phyloP scores from a whole-genome alignment of 2,113 vertebrate genomes.

The Cololabis saira region DNA sequence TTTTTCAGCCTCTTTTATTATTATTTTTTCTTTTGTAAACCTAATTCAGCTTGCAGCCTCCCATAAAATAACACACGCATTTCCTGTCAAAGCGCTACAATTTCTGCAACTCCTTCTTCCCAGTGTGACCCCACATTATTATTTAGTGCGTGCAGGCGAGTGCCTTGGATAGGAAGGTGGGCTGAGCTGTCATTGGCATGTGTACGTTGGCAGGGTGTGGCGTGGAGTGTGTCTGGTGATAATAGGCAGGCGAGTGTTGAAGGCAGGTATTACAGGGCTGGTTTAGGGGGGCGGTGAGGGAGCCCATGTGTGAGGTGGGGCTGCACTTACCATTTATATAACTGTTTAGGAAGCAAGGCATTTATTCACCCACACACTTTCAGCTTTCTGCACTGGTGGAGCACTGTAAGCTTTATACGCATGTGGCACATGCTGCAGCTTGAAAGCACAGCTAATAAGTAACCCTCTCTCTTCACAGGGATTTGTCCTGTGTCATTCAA shows the following conservation, averaged over 20 bases:
- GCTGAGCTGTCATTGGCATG: constrained; percentile 47
- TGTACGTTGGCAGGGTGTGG: constrained; percentile 76
- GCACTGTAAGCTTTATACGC: constrained; percentile 47
- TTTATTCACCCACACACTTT: constrained; percentile 64
- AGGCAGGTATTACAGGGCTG: constrained; percentile 76
- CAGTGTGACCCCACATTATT: constrained; percentile 76
- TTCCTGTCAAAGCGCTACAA: constrained; percentile 64
- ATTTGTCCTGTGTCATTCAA: constrained; percentile 98
- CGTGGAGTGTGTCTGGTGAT: constrained; percentile 65
- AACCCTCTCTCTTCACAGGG: constrained; percentile 81
- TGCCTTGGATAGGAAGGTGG: constrained; percentile 61
- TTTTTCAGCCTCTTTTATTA: constrained; percentile 41
- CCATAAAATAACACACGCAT: constrained; percentile 76
- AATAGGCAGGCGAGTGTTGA: constrained; percentile 70
- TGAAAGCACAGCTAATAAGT: constrained; percentile 34
- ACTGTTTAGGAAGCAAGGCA: constrained; percentile 58
- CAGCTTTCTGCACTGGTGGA: constrained; percentile 47
- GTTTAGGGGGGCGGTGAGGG: constrained; percentile 48
- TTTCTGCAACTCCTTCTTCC: constrained; percentile 70
- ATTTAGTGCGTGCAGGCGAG: constrained; percentile 67
- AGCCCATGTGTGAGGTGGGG: constrained; percentile 73
- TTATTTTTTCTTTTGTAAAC: constrained; percentile 31
- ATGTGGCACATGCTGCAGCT: constrained; percentile 48
- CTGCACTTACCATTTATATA: constrained; percentile 71
- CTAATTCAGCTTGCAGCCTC: constrained; percentile 67